Evolutionary conservation across 1,140 invertebrate species (phyloP).

Genomic region (Ceratoteleas bidentatus): DNA sequence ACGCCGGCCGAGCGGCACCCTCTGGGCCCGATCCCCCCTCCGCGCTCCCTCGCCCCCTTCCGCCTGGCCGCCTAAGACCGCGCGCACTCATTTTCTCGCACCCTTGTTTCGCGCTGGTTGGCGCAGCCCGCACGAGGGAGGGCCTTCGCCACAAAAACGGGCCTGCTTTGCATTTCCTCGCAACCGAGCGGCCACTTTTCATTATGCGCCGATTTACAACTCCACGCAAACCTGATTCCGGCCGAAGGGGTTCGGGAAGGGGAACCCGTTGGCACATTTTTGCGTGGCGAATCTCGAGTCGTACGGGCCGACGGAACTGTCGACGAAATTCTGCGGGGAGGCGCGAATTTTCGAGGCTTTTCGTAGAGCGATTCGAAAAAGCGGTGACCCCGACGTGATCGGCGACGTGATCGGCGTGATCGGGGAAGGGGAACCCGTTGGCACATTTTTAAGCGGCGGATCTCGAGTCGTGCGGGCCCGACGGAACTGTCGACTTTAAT

Average conservation of each 20-base stretch:
- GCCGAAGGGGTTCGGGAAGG: background rate
- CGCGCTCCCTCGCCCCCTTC: background rate
- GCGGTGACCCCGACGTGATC: too few relatives aligned
- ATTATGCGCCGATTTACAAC: constrained; percentile 48
- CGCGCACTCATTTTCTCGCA: constrained; percentile 55
- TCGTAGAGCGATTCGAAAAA: too few relatives aligned
- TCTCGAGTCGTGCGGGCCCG: background rate
- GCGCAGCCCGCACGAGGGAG: constrained; percentile 34
- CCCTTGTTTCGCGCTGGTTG: constrained; percentile 61
- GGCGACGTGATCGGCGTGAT: constrained; percentile 37
- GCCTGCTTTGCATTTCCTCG: constrained; percentile 44
- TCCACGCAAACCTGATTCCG: constrained; percentile 17
- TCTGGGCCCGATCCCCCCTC: constrained; percentile 53
- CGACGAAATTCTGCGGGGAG: too few relatives aligned
- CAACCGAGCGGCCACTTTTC: constrained; percentile 37
- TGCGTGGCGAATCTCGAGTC: background rate
- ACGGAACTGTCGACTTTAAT: background rate
- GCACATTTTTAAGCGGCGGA: background rate
- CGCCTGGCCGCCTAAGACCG: constrained; percentile 7
- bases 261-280: background rate
- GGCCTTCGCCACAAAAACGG: constrained; percentile 23
- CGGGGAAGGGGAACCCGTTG: background rate
- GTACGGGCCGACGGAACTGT: too few relatives aligned
- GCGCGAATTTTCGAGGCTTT: background rate
- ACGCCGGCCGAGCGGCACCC: constrained; percentile 55